Conservation (phyloP, 1,140 invertebrate genomes). For the Limonius californicus region DNA sequence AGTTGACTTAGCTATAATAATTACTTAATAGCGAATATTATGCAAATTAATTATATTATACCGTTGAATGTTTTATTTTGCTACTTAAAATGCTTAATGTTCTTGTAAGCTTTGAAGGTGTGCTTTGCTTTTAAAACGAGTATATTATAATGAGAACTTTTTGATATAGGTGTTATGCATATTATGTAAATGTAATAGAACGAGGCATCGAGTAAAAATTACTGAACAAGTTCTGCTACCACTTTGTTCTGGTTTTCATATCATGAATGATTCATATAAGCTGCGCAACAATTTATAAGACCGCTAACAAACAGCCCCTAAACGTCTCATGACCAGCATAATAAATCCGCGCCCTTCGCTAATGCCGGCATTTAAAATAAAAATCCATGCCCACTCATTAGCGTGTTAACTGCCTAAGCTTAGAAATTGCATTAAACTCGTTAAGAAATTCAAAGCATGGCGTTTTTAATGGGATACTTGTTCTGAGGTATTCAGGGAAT, state of each 20-base stretch:
- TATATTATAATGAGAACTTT: too few relatives aligned
- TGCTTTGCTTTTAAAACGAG: too few relatives aligned
- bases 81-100: too few relatives aligned
- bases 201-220: not conserved
- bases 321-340: conserved; percentile 8
- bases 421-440: not conserved
- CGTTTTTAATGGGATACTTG: too few relatives aligned
- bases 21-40: too few relatives aligned
- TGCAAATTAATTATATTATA: too few relatives aligned
- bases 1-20: too few relatives aligned
- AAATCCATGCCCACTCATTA: not conserved
- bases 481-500: too few relatives aligned
- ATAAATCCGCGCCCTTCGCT: not conserved
- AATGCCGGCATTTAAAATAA: not conserved
- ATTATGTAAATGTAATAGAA: conserved; percentile 4
- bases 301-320: not conserved
- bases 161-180: not conserved
- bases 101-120: too few relatives aligned
- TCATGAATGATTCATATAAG: conserved; percentile 12
- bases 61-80: too few relatives aligned
- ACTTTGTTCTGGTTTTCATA: conserved; percentile 8
- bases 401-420: not conserved
- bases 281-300: conserved; percentile 7
- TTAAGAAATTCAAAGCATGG: too few relatives aligned
- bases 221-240: conserved; percentile 5